Evolutionary conservation across 2,113 vertebrate genomes (phyloP), one percentile per base, ranked within the genome.

Genomic region (Oceanodroma tethys): DNA sequence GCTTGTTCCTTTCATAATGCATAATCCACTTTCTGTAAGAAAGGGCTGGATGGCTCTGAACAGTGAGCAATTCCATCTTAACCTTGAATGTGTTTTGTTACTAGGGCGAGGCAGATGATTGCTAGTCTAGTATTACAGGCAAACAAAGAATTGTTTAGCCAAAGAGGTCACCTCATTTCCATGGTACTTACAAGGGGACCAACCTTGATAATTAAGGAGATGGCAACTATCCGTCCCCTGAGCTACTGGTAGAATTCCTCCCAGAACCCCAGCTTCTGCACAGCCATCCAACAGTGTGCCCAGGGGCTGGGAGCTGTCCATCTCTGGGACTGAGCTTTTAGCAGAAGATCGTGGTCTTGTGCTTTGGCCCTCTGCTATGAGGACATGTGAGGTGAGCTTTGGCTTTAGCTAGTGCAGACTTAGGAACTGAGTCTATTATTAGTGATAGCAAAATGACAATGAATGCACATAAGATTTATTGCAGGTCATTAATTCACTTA

Each of bases 351-450:
- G 10, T 19, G 36, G 45, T 27, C 26, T 55, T 62, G 16, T 53
- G 48, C 82, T 62, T 38, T 72, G 67, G 9, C 13, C 17, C 13
- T 42, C 36, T 82, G 56, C 47, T 85, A 10, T 27, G 6, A 86
- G 65, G 42, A 38, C 40, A 78, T 7, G 6, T 59, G 38, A 94
- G 76, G 80, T 67, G 72, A 88, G 73, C 38, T 81, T 60, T 62
- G 59, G 19, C 32, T 84, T 81, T 58, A 74, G 38, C 11, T 23
- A 65, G 40, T 7, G 32, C 32, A 91, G 60, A 62, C 80, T 88
- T 76, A 80, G 80, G 90, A 93, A 86, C 16, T 9, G 47, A 78
- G 74, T 70, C 91, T 95, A 63, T 90, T 87, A 84, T 74, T 94
- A 79, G 53, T 29, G 8, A 34, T 11, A 90, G 34, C 66, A 34